Percentiles rank a stretch among this genome's conserved stretches.
Conservation (phyloP, 2,888 invertebrate genomes). For the Limnephilus marmoratus region DNA sequence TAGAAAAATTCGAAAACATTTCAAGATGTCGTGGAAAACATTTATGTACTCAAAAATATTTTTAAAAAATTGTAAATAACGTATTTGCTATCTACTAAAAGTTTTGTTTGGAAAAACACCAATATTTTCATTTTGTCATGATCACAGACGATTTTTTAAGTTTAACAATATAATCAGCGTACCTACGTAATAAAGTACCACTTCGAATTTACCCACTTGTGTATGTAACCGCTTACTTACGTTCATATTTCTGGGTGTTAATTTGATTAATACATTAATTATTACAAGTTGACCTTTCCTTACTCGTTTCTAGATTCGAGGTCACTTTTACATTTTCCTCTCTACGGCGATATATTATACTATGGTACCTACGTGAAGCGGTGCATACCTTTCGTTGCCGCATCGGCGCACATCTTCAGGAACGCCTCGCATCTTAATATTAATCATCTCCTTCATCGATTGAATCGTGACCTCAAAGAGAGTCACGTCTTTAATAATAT, state of each 20-base stretch:
- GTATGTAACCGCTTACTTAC: background rate
- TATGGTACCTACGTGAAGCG: background rate
- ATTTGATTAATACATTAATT: background rate
- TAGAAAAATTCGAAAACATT: too few relatives aligned
- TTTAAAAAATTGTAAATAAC: too few relatives aligned
- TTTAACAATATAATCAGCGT: too few relatives aligned
- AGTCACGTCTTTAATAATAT: slow-evolving; percentile 43
- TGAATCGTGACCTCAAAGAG: slow-evolving; percentile 42
- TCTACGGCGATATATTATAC: background rate
- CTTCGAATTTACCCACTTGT: background rate
- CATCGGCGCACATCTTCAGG: slow-evolving; percentile 19
- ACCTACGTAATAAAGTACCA: background rate
- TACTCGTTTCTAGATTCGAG: background rate
- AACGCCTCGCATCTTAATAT: slow-evolving; percentile 39
- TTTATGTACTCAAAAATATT: too few relatives aligned
- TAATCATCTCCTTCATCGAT: slow-evolving; percentile 40
- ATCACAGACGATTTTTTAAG: too few relatives aligned
- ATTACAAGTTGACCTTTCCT: background rate
- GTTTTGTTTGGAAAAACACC: too few relatives aligned
- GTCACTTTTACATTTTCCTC: background rate
- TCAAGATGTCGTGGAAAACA: too few relatives aligned
- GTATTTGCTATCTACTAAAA: too few relatives aligned
- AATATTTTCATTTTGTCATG: too few relatives aligned
- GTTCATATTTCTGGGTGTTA: background rate
- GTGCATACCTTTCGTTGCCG: slow-evolving; percentile 13